phyloP scores from a whole-genome alignment of 2,888 invertebrate genomes.

The Herminia tarsipennalis region DNA sequence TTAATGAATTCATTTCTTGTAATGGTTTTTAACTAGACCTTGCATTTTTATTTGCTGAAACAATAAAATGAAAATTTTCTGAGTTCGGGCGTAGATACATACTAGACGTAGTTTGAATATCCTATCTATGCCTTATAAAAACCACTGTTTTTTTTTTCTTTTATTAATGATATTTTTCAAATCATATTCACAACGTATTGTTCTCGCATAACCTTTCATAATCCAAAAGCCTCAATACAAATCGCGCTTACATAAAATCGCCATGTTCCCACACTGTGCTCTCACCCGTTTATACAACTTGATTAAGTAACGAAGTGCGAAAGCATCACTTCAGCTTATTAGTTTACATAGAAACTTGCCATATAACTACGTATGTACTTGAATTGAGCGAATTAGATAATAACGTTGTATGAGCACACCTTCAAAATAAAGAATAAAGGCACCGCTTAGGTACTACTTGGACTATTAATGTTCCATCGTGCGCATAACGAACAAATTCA shows the following conservation, averaged over 20 bases:
- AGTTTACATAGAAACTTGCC: slow-evolving; percentile 23
- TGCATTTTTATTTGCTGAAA: no score
- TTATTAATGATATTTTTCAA: no score
- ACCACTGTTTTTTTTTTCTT: no score
- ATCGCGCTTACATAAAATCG: background rate
- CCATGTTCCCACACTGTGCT: background rate
- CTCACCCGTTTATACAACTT: slow-evolving; percentile 19
- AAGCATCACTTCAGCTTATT: slow-evolving; percentile 25
- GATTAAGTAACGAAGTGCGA: slow-evolving; percentile 12
- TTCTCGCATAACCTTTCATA: no score
- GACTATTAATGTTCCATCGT: background rate
- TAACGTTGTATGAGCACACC: slow-evolving; percentile 2
- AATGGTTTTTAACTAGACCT: no score
- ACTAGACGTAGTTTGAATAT: no score
- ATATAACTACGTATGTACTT: slow-evolving; percentile 14
- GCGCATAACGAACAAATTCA: no score
- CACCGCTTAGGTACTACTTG: background rate
- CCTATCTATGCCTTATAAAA: no score
- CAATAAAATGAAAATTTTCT: no score
- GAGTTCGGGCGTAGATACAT: no score
- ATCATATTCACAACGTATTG: background rate
- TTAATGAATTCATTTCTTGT: no score
- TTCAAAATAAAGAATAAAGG: background rate
- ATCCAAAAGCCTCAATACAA: no score
- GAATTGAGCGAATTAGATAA: slow-evolving; percentile 18